Evolutionary conservation across 2,888 invertebrate species (phyloP).

Genomic region (Neelides folsomi): DNA sequence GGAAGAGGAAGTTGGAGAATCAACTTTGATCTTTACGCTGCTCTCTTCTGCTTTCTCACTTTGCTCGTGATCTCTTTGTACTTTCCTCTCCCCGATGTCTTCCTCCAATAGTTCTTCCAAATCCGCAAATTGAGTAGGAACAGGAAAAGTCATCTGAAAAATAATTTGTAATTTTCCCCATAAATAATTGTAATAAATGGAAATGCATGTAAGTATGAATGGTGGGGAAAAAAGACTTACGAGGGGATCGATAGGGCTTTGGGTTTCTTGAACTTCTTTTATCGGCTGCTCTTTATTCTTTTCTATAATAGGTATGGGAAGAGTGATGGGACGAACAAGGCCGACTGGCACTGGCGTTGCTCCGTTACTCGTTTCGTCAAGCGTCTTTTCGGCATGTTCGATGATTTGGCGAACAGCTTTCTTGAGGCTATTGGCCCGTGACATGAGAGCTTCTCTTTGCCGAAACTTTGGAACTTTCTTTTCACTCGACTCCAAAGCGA

Average conservation of each 20-base stretch:
- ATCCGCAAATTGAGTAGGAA: constrained; percentile 58
- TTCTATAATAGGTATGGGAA: constrained; percentile 12
- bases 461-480: constrained; percentile 33
- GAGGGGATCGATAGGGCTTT: not conserved
- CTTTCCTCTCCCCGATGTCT: constrained; percentile 17
- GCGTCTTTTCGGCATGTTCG: constrained; percentile 61
- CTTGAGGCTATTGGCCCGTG: constrained; percentile 66
- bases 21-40: constrained; percentile 4
- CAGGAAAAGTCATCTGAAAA: constrained; percentile 47
- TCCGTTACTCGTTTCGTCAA: constrained; percentile 45
- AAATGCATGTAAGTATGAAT: too few relatives aligned
- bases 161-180: too few relatives aligned
- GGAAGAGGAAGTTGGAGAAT: constrained; percentile 4
- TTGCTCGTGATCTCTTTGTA: constrained; percentile 11
- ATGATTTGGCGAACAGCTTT: constrained; percentile 65
- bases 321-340: constrained; percentile 28
- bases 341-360: constrained; percentile 21
- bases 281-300: constrained; percentile 1
- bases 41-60: constrained; percentile 9
- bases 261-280: not conserved
- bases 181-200: too few relatives aligned
- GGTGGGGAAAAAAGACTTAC: too few relatives aligned
- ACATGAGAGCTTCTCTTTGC: constrained; percentile 43
- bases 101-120: constrained; percentile 7
- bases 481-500: too few relatives aligned